Percentiles rank a stretch among this genome's conserved stretches.
Conservation (phyloP, 2,113 vertebrate genomes). For the Baryphthengus martii region DNA sequence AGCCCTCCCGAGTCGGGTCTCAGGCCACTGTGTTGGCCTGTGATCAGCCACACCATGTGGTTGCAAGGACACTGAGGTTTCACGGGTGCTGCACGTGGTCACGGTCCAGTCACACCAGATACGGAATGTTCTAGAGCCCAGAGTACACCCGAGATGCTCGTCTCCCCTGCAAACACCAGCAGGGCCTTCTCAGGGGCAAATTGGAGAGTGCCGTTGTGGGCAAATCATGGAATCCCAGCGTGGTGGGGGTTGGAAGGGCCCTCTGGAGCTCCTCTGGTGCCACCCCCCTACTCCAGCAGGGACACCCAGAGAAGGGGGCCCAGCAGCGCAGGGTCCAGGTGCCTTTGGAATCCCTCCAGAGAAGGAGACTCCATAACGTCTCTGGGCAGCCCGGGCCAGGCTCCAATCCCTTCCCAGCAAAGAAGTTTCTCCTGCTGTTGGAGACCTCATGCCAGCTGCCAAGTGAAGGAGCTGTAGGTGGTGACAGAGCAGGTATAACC, state of each 20-base stretch:
- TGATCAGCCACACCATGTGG: accelerated
- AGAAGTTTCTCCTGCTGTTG: too few relatives aligned
- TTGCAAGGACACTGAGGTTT: neutral
- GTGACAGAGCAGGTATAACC: neutral
- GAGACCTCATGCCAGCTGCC: neutral
- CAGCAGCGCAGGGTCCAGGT: too few relatives aligned
- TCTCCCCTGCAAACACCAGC: neutral
- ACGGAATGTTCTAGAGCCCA: neutral
- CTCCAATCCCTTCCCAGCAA: too few relatives aligned
- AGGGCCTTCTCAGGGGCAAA: neutral
- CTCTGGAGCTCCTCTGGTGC: too few relatives aligned
- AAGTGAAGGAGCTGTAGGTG: neutral
- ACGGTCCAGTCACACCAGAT: neutral
- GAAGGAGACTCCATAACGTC: too few relatives aligned
- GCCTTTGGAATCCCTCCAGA: too few relatives aligned
- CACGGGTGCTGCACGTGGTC: accelerated
- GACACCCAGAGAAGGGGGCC: too few relatives aligned
- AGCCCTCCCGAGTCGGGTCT: neutral
- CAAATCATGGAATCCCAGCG: neutral
- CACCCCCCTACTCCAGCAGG: too few relatives aligned
- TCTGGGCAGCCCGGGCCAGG: too few relatives aligned
- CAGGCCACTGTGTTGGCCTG: neutral
- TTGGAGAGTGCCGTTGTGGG: neutral
- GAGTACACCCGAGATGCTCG: neutral
- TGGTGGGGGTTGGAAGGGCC: too few relatives aligned